These are phyloP conservation scores for Parapsyche elsis DNA, from an alignment of 1,140 invertebrate species.

Conservation along the genomic window DNA sequence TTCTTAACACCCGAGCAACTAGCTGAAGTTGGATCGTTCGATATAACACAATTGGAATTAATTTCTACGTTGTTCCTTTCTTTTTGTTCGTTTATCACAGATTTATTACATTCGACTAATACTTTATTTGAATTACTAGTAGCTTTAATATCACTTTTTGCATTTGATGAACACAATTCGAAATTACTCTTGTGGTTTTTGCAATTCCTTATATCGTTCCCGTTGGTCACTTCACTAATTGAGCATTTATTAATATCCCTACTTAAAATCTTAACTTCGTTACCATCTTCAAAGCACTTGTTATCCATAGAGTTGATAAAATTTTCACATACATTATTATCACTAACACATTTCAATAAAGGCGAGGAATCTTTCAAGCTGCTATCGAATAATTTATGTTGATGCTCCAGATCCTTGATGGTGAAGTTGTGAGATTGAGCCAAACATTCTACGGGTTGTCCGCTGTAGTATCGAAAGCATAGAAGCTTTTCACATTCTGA, in stretches of 20 bases:
- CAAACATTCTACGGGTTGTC: conserved; percentile 64
- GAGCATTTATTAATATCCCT: conserved; percentile 68
- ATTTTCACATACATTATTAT: conserved; percentile 35
- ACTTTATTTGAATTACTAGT: conserved; percentile 38
- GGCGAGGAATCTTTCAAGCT: conserved; percentile 40
- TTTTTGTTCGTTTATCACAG: conserved; percentile 55
- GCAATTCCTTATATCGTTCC: conserved; percentile 36
- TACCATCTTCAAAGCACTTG: conserved; percentile 56
- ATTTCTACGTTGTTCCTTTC: conserved; percentile 3
- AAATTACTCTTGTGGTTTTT: conserved; percentile 14
- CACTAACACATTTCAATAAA: conserved; percentile 39
- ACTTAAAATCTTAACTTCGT: conserved; percentile 65
- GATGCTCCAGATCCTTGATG: conserved; percentile 62
- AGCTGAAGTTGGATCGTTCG: conserved; percentile 23
- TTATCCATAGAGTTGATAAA: conserved; percentile 47
- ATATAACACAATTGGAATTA: background rate
- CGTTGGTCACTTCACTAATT: conserved; percentile 65
- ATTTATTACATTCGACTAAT: conserved; percentile 50
- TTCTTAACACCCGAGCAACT: conserved; percentile 63
- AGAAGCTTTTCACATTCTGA: conserved; percentile 67
- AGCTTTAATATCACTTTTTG: conserved; percentile 32
- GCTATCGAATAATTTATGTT: conserved; percentile 57
- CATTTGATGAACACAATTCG: conserved; percentile 38
- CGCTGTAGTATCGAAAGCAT: conserved; percentile 67
- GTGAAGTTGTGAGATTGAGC: conserved; percentile 64